Evolutionary conservation across 1,140 invertebrate species (phyloP).

Genomic region (Nautilus pompilius): DNA sequence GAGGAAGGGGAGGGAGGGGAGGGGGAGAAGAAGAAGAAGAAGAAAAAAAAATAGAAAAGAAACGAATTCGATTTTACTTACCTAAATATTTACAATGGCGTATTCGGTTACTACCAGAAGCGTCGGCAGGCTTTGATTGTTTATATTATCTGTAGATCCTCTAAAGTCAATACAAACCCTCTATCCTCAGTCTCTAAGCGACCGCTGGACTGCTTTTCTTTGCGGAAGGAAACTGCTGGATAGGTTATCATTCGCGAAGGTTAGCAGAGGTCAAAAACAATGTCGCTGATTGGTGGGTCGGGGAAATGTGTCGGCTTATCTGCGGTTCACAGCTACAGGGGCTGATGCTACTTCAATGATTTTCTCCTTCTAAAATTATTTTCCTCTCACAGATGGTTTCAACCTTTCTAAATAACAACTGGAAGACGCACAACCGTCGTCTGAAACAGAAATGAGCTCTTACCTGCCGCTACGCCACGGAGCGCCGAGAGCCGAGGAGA

Average conservation of each 20-base stretch:
- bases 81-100: constrained; percentile 16
- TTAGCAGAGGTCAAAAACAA: constrained; percentile 30
- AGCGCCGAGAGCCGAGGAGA: constrained; percentile 25
- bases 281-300: constrained; percentile 35
- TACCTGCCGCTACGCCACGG: constrained; percentile 32
- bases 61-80: constrained; percentile 15
- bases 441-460: constrained; percentile 29
- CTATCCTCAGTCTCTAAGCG: constrained; percentile 22
- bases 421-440: neutral
- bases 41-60: neutral
- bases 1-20: neutral
- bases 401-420: constrained; percentile 23
- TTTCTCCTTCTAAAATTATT: constrained; percentile 37
- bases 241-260: constrained; percentile 21
- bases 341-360: constrained; percentile 29
- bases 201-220: constrained; percentile 33
- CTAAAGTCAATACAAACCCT: constrained; percentile 15
- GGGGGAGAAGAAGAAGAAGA: neutral
- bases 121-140: constrained; percentile 19
- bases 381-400: constrained; percentile 38
- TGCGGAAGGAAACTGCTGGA: constrained; percentile 32
- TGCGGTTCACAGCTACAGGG: constrained; percentile 26
- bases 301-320: constrained; percentile 38
- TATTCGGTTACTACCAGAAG: constrained; percentile 9
- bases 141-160: constrained; percentile 31